A percentile compares a stretch with the other conserved stretches of the same genome.
phyloP scores from a whole-genome alignment of 1,140 invertebrate species.

The Diploscapter pachys region DNA sequence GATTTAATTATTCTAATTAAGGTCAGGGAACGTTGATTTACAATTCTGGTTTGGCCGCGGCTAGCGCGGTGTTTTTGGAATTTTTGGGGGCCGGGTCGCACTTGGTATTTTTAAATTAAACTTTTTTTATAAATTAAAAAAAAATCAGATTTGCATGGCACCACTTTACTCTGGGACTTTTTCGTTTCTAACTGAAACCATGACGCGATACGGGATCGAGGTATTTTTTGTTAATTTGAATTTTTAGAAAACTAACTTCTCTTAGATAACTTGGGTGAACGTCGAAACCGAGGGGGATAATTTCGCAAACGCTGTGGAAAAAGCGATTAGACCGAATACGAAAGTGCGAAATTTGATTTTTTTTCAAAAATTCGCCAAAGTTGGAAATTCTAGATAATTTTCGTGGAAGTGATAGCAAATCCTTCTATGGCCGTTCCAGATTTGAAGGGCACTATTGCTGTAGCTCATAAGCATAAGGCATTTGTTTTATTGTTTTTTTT shows the following conservation, averaged over 20 bases:
- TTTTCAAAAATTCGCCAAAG: neutral
- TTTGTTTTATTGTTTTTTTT: neutral
- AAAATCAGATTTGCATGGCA: conserved; percentile 15
- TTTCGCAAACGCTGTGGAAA: conserved; percentile 20
- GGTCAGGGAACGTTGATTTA: conserved; percentile 13
- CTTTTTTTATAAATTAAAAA: conserved; percentile 3
- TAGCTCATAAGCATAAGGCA: conserved; percentile 17
- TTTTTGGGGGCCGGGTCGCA: conserved; percentile 20
- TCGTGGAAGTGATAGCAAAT: conserved; percentile 27
- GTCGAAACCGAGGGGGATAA: conserved; percentile 22
- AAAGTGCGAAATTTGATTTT: conserved; percentile 8
- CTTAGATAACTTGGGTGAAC: neutral
- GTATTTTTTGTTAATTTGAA: conserved; percentile 11
- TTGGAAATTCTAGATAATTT: conserved; percentile 5
- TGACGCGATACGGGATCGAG: conserved; percentile 14
- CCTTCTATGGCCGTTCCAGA: conserved; percentile 28
- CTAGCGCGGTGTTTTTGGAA: conserved; percentile 23
- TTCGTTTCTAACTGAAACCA: conserved; percentile 28
- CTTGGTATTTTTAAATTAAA: neutral
- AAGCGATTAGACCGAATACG: conserved; percentile 22
- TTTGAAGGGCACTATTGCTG: conserved; percentile 6
- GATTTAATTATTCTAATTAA: too few relatives aligned
- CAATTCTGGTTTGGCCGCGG: conserved; percentile 26
- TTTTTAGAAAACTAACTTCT: too few relatives aligned
- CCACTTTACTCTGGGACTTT: conserved; percentile 27